Base-by-base conservation (phyloP, 2,113 vertebrate species). In the Podarcis cretensis region DNA sequence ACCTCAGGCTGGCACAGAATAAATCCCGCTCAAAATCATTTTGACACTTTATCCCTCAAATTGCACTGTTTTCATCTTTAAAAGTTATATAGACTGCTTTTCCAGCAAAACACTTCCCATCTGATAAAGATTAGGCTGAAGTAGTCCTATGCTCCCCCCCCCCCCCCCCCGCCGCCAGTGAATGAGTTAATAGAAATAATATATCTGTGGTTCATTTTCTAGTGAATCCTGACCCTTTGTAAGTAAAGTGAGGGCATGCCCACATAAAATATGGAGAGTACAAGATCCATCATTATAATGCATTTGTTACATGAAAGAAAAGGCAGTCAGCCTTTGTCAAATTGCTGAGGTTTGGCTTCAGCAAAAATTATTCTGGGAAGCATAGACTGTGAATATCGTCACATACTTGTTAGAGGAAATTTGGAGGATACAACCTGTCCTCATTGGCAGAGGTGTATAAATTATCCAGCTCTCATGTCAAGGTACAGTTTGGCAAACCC, bases 111-210 rank as follows among this genome's bases (percentile, higher is more conserved):
- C 48, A 2, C 48, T 54, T 54, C 48, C 9, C 43, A 68, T 16
- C 43, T 86, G 75, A 83, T 71, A 88, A 91, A 90, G 89, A 85
- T 57, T 78, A 85, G 35, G 18, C 40, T 35, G 63, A 90, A 73
- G n/a, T 10, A 80, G 37, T 59, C 37, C 16, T 7, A 90, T 57
- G 10, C 43, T 43, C 7, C 1, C 43, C 43, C 6, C 6, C 40
- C n/a, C n/a, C n/a, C 6, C 40, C 40, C 40, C 40, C 35, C 35
- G 35, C 35, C 2, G 37, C 43, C 80, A 86, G 84, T 87, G 14
- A 87, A 81, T 40, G 20, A 91, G 6, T 69, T 68, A 25, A 40
- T 83, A 18, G 82, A 66, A 87, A 71, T 6, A 87, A 71, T 6
- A 13, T 40, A 40, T 80, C 83, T 88, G 43, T 35, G 65, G 27